Percentiles rank a stretch among this genome's conserved stretches.
These are phyloP conservation scores for Centruroides sculpturatus DNA, from an alignment of 1,140 invertebrate genomes.

Conservation along the genomic window DNA sequence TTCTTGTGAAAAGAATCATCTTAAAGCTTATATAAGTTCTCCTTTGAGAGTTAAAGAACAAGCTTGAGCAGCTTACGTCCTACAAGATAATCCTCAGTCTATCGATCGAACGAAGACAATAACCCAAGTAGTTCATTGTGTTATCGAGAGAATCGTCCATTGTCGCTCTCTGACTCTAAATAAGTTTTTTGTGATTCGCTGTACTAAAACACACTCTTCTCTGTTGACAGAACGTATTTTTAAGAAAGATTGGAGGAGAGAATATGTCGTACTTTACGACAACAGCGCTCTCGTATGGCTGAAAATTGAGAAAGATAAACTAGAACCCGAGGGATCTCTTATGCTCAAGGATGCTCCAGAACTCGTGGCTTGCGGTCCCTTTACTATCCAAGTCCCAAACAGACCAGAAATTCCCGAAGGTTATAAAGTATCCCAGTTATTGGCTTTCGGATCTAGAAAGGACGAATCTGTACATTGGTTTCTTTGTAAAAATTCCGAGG, in stretches of 20 bases:
- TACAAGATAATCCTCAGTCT: no score
- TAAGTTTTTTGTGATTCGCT: no score
- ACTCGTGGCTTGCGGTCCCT: slow-evolving; percentile 57
- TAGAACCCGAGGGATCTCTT: slow-evolving; percentile 33
- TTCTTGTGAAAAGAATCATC: no score
- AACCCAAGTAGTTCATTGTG: no score
- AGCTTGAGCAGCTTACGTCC: no score
- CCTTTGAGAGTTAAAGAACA: no score
- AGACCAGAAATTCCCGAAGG: slow-evolving; percentile 48
- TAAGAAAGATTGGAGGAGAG: slow-evolving; percentile 59
- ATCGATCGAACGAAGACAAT: no score
- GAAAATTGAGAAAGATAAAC: slow-evolving; percentile 40
- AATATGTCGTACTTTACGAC: slow-evolving; percentile 62
- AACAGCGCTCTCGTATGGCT: slow-evolving; percentile 64
- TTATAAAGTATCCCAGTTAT: slow-evolving; percentile 46
- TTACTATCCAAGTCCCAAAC: slow-evolving; percentile 51
- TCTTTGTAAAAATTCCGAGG: slow-evolving; percentile 44
- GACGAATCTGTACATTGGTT: slow-evolving; percentile 44
- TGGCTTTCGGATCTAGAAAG: slow-evolving; percentile 47
- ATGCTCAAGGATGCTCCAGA: slow-evolving; percentile 58
- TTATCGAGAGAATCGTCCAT: no score
- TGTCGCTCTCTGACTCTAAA: no score
- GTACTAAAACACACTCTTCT: no score
- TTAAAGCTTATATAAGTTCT: no score
- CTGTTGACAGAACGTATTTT: slow-evolving; percentile 47